Evolutionary conservation across 2,797 vertebrate species (phyloP).

Genomic region (Acanthurus lineatus): DNA sequence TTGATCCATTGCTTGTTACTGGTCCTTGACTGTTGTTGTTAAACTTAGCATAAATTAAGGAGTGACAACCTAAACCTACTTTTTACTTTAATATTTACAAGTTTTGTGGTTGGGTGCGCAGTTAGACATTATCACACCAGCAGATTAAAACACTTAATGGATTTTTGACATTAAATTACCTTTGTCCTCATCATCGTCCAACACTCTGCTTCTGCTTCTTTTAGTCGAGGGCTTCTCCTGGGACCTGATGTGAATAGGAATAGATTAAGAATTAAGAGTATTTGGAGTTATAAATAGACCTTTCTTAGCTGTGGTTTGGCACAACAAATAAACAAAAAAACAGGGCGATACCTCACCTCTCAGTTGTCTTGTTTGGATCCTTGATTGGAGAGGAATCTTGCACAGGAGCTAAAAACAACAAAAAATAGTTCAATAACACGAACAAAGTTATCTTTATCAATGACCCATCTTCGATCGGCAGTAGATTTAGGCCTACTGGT

Average conservation of each 20-base stretch:
- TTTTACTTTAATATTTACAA: neutral
- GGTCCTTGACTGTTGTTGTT: neutral
- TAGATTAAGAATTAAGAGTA: conserved; percentile 20
- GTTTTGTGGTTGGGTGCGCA: neutral
- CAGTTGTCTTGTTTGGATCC: conserved; percentile 16
- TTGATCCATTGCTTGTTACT: neutral
- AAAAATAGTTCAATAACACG: neutral
- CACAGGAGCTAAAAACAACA: conserved; percentile 38
- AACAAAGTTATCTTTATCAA: conserved; percentile 3
- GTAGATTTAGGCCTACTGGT: neutral
- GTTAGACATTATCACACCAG: neutral
- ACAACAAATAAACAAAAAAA: conserved; percentile 23
- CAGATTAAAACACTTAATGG: neutral
- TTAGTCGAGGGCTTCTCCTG: conserved; percentile 77
- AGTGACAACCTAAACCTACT: neutral
- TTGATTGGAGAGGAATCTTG: conserved; percentile 46
- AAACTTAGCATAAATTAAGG: neutral
- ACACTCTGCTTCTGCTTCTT: conserved; percentile 81
- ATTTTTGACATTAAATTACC: conserved; percentile 54
- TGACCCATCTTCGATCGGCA: neutral
- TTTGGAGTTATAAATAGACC: conserved; percentile 16
- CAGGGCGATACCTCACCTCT: conserved; percentile 65
- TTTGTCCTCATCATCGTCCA: conserved; percentile 74
- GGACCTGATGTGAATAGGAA: conserved; percentile 58
- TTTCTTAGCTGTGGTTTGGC: conserved; percentile 4